Conservation (phyloP, 2,888 invertebrate genomes). For the Digitonthophagus gazella region DNA sequence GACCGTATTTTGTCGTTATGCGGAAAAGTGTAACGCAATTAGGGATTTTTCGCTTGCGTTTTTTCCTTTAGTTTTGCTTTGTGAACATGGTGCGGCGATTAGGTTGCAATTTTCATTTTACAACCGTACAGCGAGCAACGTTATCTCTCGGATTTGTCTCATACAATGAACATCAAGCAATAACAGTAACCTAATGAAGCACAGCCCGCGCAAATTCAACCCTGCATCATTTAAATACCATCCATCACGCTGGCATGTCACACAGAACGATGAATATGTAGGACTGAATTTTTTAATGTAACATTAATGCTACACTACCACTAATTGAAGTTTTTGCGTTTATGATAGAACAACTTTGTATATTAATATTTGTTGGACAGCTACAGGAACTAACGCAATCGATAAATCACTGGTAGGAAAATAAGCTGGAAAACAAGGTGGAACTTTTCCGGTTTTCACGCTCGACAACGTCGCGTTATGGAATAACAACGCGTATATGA, state of each 20-base stretch:
- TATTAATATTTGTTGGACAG: too few relatives aligned
- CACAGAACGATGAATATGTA: neutral
- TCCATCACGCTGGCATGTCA: constrained; percentile 21
- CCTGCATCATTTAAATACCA: constrained; percentile 26
- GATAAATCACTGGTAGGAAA: too few relatives aligned
- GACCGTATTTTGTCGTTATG: neutral
- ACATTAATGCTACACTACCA: neutral
- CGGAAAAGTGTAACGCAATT: neutral
- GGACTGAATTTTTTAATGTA: neutral
- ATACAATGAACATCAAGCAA: constrained; percentile 23
- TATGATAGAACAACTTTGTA: too few relatives aligned
- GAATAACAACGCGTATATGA: neutral
- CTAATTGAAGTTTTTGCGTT: too few relatives aligned
- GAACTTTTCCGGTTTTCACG: neutral
- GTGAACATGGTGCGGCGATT: constrained; percentile 16
- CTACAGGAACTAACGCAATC: too few relatives aligned
- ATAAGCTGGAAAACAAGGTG: neutral
- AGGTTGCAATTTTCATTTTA: constrained; percentile 20
- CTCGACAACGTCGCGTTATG: neutral
- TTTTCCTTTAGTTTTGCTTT: neutral
- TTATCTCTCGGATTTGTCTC: neutral
- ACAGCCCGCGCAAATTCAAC: constrained; percentile 15
- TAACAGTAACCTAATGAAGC: constrained; percentile 25
- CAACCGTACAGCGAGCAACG: neutral
- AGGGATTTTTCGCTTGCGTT: neutral